Percentiles rank a stretch among this genome's conserved stretches.
Conservation (phyloP, 2,797 vertebrate species). For the Phataginus tetradactyla region DNA sequence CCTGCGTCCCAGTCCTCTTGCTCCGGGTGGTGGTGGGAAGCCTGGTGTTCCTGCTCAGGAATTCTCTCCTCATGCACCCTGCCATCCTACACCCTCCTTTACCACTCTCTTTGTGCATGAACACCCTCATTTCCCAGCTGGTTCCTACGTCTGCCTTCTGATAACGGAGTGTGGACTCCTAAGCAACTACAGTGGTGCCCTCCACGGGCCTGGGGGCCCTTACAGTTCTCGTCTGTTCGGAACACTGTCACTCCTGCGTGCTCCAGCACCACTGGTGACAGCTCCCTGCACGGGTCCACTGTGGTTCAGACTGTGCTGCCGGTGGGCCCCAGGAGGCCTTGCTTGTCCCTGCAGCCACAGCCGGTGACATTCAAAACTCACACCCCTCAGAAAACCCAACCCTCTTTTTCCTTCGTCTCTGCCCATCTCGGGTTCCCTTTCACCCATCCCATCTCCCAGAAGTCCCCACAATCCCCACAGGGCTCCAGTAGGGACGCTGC, state of each 20-base stretch:
- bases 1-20: too few species aligned
- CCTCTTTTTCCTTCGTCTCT: background rate
- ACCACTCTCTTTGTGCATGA: rapidly evolving
- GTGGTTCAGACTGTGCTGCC: rapidly evolving
- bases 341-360: background rate
- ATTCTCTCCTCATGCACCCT: background rate
- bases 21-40: too few species aligned
- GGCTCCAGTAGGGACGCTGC: background rate
- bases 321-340: background rate
- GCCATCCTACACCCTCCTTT: background rate
- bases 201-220: too few species aligned
- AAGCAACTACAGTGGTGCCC: rapidly evolving
- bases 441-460: background rate
- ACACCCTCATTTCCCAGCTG: background rate
- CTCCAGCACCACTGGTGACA: rapidly evolving
- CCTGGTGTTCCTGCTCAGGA: background rate
- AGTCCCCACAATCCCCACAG: rapidly evolving
- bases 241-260: rapidly evolving
- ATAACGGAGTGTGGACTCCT: rapidly evolving
- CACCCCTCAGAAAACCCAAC: background rate
- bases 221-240: too few species aligned
- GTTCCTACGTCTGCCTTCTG: rapidly evolving
- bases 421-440: background rate
- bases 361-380: background rate
- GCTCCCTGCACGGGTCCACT: rapidly evolving